phyloP scores from a whole-genome alignment of 2,888 invertebrate genomes.

The Clepsis dumicolana region DNA sequence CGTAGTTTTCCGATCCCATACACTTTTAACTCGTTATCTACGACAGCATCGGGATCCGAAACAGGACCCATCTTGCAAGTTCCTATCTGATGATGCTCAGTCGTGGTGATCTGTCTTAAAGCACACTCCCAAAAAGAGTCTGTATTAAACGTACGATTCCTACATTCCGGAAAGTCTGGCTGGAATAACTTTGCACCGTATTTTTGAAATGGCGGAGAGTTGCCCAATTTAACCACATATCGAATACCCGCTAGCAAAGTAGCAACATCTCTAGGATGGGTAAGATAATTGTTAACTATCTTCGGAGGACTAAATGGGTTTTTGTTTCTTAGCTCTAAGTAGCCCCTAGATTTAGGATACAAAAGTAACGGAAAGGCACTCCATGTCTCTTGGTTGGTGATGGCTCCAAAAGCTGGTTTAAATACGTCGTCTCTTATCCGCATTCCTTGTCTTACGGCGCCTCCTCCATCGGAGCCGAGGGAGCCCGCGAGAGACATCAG shows the following conservation, averaged over 20 bases:
- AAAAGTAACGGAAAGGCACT: constrained; percentile 87
- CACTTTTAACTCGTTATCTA: constrained; percentile 81
- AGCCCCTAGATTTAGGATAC: constrained; percentile 88
- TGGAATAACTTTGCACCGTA: constrained; percentile 76
- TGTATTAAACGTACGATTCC: constrained; percentile 65
- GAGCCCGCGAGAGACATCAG: constrained; percentile 83
- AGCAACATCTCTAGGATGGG: constrained; percentile 82
- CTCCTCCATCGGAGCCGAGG: constrained; percentile 79
- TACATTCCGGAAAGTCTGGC: constrained; percentile 75
- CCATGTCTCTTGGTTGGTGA: constrained; percentile 79
- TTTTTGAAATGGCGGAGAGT: constrained; percentile 78
- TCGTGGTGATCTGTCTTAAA: constrained; percentile 74
- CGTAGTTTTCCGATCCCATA: constrained; percentile 81
- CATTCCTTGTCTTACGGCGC: constrained; percentile 67
- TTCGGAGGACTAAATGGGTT: constrained; percentile 89
- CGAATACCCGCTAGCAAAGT: constrained; percentile 83
- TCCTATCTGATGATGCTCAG: constrained; percentile 83
- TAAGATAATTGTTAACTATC: constrained; percentile 90
- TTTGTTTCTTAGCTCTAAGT: constrained; percentile 86
- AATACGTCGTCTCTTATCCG: constrained; percentile 78
- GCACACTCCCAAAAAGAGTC: constrained; percentile 88
- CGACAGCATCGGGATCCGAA: constrained; percentile 83
- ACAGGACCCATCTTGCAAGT: constrained; percentile 88
- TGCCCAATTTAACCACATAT: constrained; percentile 76
- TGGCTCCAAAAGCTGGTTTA: constrained; percentile 71